These are phyloP conservation scores for Seriola dumerili DNA, from an alignment of 2,113 vertebrate species.

Conservation along the genomic window DNA sequence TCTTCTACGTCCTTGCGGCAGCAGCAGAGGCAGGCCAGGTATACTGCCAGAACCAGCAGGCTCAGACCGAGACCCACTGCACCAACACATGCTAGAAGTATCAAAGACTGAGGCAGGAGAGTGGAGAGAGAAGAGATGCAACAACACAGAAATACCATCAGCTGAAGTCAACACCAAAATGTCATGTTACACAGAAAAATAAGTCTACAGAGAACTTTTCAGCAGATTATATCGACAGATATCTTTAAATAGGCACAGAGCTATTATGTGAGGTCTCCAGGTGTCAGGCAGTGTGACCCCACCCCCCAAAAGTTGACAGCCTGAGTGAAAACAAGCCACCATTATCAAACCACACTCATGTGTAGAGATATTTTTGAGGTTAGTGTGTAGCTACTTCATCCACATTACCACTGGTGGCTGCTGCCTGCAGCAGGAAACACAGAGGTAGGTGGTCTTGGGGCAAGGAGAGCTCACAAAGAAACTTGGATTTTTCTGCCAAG, in stretches of 20 bases:
- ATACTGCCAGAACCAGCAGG: slow-evolving; percentile 86
- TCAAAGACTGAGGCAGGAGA: slow-evolving; percentile 85
- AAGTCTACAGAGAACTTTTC: background rate
- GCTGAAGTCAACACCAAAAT: slow-evolving; percentile 6
- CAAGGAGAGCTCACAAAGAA: background rate
- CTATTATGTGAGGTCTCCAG: slow-evolving; percentile 1
- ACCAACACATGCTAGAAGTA: slow-evolving; percentile 88
- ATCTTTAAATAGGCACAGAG: background rate
- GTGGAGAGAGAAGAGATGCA: slow-evolving; percentile 1
- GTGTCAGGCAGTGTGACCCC: slow-evolving; percentile 33
- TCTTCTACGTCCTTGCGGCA: slow-evolving; percentile 79
- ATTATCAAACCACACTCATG: slow-evolving; percentile 35
- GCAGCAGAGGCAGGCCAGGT: slow-evolving; percentile 90
- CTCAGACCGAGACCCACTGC: slow-evolving; percentile 89
- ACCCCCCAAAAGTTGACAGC: background rate
- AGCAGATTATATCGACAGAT: slow-evolving; percentile 12
- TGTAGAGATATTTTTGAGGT: slow-evolving; percentile 27
- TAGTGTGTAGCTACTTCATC: slow-evolving; percentile 9
- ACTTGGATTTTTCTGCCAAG: slow-evolving; percentile 17
- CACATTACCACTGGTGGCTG: slow-evolving; percentile 27
- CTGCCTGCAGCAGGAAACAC: slow-evolving; percentile 1
- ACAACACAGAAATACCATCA: slow-evolving; percentile 6
- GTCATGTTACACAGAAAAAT: background rate
- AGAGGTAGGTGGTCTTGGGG: slow-evolving; percentile 11
- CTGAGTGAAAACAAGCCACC: slow-evolving; percentile 38